Evolutionary conservation across 2,888 invertebrate species (phyloP), one percentile per base, ranked within the genome.

Genomic region (Salpingus planirostris): DNA sequence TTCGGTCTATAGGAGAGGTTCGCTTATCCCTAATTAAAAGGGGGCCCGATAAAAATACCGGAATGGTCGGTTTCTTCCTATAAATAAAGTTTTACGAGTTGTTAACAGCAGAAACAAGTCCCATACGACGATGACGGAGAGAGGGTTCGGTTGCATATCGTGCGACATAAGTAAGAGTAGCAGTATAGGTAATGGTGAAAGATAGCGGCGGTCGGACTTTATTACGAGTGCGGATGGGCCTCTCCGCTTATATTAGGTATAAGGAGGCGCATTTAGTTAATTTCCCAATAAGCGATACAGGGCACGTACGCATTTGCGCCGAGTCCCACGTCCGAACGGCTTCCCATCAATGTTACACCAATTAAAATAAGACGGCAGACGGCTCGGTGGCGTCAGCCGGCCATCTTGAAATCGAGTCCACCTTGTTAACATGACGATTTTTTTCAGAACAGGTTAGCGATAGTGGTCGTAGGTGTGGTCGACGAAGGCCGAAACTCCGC

Each of bases 401-500:
- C 62, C 62, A 63, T 63, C 62, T 63, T 63, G 61, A 55, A 54
- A 49, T 45, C 53, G 49, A 54, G 54, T 55, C 54, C 50, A 50
- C 47, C 56, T 59, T 61, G 61, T 62, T 62, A 61, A 60, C 61
- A 62, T 46, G 59, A 55, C 46, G 47, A 59, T 59, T 60, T 60
- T 53, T 59, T 59, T 57, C 47, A 46, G 53, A 59, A 60, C 60
- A 55, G 59, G 59, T 62, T 58, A 52, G 44, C 50, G 48, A 49
- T 52, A 56, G 52, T 54, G 48, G 49, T 31, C 44, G 53, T 45
- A 55, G 61, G 59, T 50, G 60, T 56, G 59, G 56, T 53, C 47
- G 42, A 39, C 49, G 38, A 41, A 33, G 22, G 37, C 41, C 33
- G 21, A 41, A 43, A 49, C 55, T 40, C 47, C 57, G 56, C 59